Evolutionary conservation across 1,140 invertebrate species (phyloP), one percentile per base, ranked within the genome.

Genomic region (Pristionchus pacificus): DNA sequence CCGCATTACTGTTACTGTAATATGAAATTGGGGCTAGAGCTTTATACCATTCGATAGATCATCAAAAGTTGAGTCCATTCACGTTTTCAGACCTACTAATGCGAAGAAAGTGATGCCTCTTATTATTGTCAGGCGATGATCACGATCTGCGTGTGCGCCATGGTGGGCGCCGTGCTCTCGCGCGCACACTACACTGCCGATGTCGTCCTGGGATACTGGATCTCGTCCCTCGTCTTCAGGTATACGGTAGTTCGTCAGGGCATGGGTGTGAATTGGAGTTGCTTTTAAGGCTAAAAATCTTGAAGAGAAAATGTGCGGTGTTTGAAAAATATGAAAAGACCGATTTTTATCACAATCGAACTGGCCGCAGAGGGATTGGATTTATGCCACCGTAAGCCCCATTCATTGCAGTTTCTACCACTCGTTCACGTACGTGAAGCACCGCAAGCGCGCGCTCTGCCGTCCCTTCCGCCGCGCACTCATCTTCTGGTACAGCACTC

Each of bases 111-210:
- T 65, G 13, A 65, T 65, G 10, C 29, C 19, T n/a, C 25, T 6
- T 65, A n/a, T n/a, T n/a, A n/a, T n/a, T n/a, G n/a, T n/a, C 32
- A 32, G 65, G 2, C 70, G n/a, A 13, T 71, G 10, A 49, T 71
- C 10, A 6, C 30, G 25, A 13, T 66, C 70, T 72, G 63, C 33
- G 32, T 73, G 55, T 27, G 13, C 69, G 71, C 33, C 57, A 73
- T 73, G 71, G 49, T 71, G 49, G 72, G 71, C 28, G 29, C 71
- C 55, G 32, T 71, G 2, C n/a, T 63, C 3, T 71, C 32, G 3
- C 70, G 71, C 3, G 32, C 71, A n/a, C 71, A 73, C 71, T 72
- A 72, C 68, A 30, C 71, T 14, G 71, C 63, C 28, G 71, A 73
- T 29, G 71, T 73, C 28, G 31, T 73, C 58, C 62, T 73, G 32